Base-by-base conservation (phyloP, 2,888 invertebrate genomes). In the Exephanes ischioxanthus region DNA sequence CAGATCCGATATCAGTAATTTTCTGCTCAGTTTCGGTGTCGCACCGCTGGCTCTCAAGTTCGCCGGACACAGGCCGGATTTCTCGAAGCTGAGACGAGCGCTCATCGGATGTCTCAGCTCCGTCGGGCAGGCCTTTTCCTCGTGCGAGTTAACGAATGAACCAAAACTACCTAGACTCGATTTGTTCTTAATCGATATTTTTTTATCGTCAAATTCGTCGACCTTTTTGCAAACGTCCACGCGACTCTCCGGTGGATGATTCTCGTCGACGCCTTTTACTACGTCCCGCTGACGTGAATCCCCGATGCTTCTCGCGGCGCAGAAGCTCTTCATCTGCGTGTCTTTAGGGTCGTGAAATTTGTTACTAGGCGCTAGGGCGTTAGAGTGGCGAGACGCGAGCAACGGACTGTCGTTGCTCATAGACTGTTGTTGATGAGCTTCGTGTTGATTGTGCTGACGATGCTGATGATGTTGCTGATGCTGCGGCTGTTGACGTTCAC, bases 21-120 rank as follows among this genome's bases (percentile, higher is more conserved):
- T 92, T 33, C 91, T 91, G 51, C 86, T 89, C 55, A 93, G 87
- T 67, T 93, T 94, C 0, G 94, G 93, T 0, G 93, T 93, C n/a
- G 91, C 90, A 0, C 92, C 93, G 16, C 89, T 92, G 0, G 89
- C 86, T 5, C 84, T 80, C 1, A 92, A 86, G 26, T 83, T 91
- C 33, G 89, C 88, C 5, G 90, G 90, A 58, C 89, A 91, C 7
- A 90, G 83, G 1, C 83, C 85, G 9, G 90, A 89, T 22, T 88
- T 89, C 33, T 91, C 91, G 30, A 90, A 91, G 41, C 90, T 91
- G 3, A 89, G 63, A n/a, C 91, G 88, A 11, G 88, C 80, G 53
- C 85, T 90, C 11, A 85, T 58, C 3, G 80, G n/a, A 63, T 37
- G 9, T 85, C 63, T 55, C 3, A 37, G 51, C 11, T 72, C 80